Evolutionary conservation across 2,797 vertebrate genomes (phyloP).

Genomic region (Poecilia picta): DNA sequence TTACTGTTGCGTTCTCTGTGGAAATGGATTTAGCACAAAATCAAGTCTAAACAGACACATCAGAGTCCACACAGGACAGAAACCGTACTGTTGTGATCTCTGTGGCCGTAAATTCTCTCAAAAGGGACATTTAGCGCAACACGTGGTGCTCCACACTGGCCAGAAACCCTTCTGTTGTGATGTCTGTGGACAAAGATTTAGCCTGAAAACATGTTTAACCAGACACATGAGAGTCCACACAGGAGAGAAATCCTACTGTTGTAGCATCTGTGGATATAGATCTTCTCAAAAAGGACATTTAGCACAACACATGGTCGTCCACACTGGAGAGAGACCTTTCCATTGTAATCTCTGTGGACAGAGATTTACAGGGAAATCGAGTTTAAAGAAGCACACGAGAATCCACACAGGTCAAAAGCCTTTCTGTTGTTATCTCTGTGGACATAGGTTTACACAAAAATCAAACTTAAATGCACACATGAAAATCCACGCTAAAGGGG

Average conservation of each 20-base stretch:
- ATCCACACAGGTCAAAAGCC: neutral
- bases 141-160: neutral
- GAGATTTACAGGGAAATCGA: neutral
- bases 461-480: neutral
- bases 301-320: neutral
- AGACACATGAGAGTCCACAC: neutral
- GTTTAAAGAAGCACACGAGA: neutral
- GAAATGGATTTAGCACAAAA: no score
- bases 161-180: neutral
- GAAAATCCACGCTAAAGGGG: neutral
- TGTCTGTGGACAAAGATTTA: no score
- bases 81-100: neutral
- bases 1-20: no score
- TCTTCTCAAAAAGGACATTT: neutral
- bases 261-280: neutral
- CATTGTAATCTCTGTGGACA: neutral
- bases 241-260: neutral
- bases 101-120: neutral
- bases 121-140: neutral
- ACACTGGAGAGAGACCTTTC: neutral
- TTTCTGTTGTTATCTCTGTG: neutral
- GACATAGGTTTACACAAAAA: neutral
- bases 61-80: neutral
- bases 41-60: no score
- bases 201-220: neutral